A percentile compares a stretch with the other conserved stretches of the same genome.
These are phyloP conservation scores for Parauchenoglanis punctatus DNA, from an alignment of 2,797 vertebrate genomes.

Conservation along the genomic window DNA sequence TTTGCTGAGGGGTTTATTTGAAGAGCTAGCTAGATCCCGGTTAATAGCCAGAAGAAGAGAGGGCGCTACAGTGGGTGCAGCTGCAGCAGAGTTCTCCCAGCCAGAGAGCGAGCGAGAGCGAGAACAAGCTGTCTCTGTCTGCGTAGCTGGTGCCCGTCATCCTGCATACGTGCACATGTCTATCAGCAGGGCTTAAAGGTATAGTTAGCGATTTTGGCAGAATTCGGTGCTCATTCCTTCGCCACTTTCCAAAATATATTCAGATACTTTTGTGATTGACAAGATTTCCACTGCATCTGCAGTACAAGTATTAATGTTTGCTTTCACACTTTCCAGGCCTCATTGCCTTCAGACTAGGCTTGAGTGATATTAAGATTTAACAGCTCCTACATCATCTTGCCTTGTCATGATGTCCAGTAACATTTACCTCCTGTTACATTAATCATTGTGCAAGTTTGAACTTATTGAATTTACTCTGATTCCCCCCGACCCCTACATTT, in stretches of 20 bases:
- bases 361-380: background rate
- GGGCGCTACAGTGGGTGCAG: conserved; percentile 38
- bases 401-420: background rate
- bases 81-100: conserved; percentile 43
- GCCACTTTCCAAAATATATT: background rate
- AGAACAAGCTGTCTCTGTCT: conserved; percentile 53
- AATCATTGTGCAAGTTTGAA: background rate
- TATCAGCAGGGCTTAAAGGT: conserved; percentile 45
- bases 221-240: background rate
- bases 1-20: conserved; percentile 7
- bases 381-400: background rate
- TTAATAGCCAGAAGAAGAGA: conserved; percentile 25
- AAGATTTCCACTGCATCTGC: background rate
- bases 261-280: background rate
- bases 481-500: background rate
- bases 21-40: conserved; percentile 30
- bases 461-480: background rate
- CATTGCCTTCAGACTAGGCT: background rate
- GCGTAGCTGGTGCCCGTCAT: conserved; percentile 35
- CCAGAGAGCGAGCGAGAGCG: conserved; percentile 6
- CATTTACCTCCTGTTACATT: background rate
- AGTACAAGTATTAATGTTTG: background rate
- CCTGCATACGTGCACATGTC: conserved; percentile 44
- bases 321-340: background rate
- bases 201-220: background rate